phyloP scores from a whole-genome alignment of 2,113 vertebrate species.

The Bostrychus sinensis region DNA sequence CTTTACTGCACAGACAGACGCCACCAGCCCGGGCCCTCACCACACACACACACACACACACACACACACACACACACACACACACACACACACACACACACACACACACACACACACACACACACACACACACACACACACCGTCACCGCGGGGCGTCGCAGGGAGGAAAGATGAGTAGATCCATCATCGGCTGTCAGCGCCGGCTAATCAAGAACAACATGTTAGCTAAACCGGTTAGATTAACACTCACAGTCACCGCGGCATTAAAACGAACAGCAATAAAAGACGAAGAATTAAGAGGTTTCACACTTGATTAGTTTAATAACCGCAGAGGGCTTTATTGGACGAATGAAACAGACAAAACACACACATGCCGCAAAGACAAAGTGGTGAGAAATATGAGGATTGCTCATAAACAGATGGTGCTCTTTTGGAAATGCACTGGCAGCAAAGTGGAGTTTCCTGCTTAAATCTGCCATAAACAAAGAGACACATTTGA shows the following conservation, averaged over 20 bases:
- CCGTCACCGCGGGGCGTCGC: constrained; percentile 59
- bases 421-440: constrained; percentile 31
- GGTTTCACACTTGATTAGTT: constrained; percentile 37
- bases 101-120: constrained; percentile 21
- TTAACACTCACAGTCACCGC: constrained; percentile 38
- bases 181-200: constrained; percentile 75
- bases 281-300: constrained; percentile 37
- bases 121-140: constrained; percentile 28
- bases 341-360: not conserved
- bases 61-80: too few species aligned
- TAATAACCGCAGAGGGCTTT: constrained; percentile 4
- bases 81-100: too few species aligned
- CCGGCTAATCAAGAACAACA: constrained; percentile 74
- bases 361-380: not conserved
- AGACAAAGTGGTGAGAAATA: not conserved
- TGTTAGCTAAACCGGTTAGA: constrained; percentile 70
- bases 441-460: constrained; percentile 22
- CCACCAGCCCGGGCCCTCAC: too few species aligned
- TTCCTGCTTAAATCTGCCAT: constrained; percentile 46
- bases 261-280: constrained; percentile 3
- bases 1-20: not conserved
- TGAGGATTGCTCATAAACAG: constrained; percentile 20
- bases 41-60: too few species aligned
- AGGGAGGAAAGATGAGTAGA: constrained; percentile 73
- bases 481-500: constrained; percentile 2